Percentiles rank a stretch among this genome's conserved stretches.
These are phyloP conservation scores for Pithys albifrons DNA, from an alignment of 2,113 vertebrate genomes.

Conservation along the genomic window DNA sequence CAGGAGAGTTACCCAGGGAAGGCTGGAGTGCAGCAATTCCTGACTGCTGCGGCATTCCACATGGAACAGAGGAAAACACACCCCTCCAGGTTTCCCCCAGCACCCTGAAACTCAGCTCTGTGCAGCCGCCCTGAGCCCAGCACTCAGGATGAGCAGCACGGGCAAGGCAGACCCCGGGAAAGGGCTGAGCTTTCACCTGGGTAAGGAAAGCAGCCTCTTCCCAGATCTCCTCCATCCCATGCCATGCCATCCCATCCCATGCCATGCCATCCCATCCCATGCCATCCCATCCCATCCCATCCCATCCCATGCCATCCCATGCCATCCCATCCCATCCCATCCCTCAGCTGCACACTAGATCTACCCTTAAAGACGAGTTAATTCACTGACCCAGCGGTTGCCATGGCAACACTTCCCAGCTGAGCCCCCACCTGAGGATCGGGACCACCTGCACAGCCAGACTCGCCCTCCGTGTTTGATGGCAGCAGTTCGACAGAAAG, in stretches of 20 bases:
- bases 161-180: background rate
- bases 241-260: too few species aligned
- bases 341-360: background rate
- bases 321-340: background rate
- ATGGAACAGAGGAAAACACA: background rate
- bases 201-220: background rate
- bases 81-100: background rate
- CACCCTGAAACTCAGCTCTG: background rate
- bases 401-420: background rate
- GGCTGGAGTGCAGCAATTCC: background rate
- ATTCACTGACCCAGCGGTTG: background rate
- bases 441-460: background rate
- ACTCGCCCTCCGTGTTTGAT: fast-evolving
- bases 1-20: background rate
- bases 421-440: fast-evolving
- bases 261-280: background rate
- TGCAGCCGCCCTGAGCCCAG: fast-evolving
- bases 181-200: background rate
- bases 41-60: background rate
- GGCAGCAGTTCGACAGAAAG: background rate
- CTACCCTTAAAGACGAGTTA: background rate
- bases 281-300: too few species aligned
- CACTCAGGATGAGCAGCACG: too few species aligned
- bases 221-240: background rate
- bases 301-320: background rate